A percentile compares a stretch with the other conserved stretches of the same genome.
phyloP scores from a whole-genome alignment of 2,888 invertebrate species.

The Phalangium opilio region DNA sequence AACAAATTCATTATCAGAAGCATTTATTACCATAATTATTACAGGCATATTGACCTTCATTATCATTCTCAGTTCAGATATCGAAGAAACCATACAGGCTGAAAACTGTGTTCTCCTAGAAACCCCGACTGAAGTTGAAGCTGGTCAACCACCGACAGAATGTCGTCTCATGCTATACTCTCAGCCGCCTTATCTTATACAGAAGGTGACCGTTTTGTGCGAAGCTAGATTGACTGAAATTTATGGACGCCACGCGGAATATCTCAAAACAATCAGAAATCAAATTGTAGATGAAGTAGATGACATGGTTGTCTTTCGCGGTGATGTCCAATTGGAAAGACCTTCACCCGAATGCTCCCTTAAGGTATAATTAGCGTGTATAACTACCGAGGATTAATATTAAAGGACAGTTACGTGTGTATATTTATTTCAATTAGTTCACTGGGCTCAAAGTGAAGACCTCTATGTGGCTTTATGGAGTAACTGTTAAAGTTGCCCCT shows the following conservation, averaged over 20 bases:
- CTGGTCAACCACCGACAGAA: conserved; percentile 6
- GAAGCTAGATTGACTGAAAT: conserved; percentile 15
- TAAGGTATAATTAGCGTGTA: conserved; percentile 14
- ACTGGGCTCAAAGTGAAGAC: conserved; percentile 6
- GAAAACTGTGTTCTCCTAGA: conserved; percentile 15
- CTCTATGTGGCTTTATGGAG: conserved; percentile 17
- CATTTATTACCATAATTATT: too few relatives aligned
- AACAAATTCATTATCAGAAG: too few relatives aligned
- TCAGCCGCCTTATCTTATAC: conserved; percentile 10
- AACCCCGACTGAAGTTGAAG: conserved; percentile 8
- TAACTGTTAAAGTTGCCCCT: neutral
- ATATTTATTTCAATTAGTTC: conserved; percentile 7
- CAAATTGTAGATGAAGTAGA: conserved; percentile 13
- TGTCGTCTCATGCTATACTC: conserved; percentile 14
- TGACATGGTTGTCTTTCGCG: conserved; percentile 14
- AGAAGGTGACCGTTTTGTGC: conserved; percentile 10
- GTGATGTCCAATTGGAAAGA: conserved; percentile 12
- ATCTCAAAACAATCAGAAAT: conserved; percentile 13
- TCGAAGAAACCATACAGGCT: conserved; percentile 15
- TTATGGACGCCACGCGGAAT: conserved; percentile 18
- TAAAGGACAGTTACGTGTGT: too few relatives aligned
- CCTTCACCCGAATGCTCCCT: conserved; percentile 13
- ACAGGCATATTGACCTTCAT: too few relatives aligned
- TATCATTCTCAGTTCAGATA: conserved; percentile 6
- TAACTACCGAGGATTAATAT: too few relatives aligned